A percentile compares a stretch with the other conserved stretches of the same genome.
These are phyloP conservation scores for Hydrozoanthus tunicans DNA, from an alignment of 64 coral and sea anemone genomes.

Conservation along the genomic window DNA sequence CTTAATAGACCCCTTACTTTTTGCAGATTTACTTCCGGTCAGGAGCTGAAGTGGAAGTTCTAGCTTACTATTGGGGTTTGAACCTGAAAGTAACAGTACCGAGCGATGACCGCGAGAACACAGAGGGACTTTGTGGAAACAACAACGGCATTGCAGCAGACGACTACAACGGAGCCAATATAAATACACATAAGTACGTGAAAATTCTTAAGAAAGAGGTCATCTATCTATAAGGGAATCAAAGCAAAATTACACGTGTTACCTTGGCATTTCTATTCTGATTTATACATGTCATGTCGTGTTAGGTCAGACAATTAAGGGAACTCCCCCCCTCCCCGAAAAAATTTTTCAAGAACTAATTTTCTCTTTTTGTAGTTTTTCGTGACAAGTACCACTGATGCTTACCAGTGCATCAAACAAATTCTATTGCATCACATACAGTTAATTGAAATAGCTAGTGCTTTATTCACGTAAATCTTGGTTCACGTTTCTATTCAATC, in stretches of 20 bases:
- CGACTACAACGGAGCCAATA: slow-evolving; percentile 37
- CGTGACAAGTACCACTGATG: background rate
- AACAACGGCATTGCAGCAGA: slow-evolving; percentile 2
- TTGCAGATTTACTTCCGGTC: slow-evolving; percentile 33
- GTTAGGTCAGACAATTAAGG: no score
- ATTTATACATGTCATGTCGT: no score
- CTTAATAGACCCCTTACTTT: background rate
- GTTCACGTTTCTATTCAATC: background rate
- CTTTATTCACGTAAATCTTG: background rate
- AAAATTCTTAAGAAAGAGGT: no score
- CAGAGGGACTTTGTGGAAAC: slow-evolving; percentile 5
- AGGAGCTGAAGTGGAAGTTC: slow-evolving; percentile 32
- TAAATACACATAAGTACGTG: background rate
- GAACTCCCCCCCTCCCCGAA: no score
- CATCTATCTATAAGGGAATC: background rate
- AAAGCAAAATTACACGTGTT: no score
- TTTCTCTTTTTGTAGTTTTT: background rate
- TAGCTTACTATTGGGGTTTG: slow-evolving; percentile 33
- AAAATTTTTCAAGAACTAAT: no score
- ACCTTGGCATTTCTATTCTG: no score
- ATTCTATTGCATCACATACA: no score
- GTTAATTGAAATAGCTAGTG: no score
- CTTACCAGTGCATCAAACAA: no score
- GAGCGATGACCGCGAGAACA: slow-evolving; percentile 21
- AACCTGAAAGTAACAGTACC: slow-evolving; percentile 32